These are phyloP conservation scores for Chrysaora quinquecirrha DNA, from an alignment of 30 jellyfish, hydroid and myxozoan species.

Conservation along the genomic window DNA sequence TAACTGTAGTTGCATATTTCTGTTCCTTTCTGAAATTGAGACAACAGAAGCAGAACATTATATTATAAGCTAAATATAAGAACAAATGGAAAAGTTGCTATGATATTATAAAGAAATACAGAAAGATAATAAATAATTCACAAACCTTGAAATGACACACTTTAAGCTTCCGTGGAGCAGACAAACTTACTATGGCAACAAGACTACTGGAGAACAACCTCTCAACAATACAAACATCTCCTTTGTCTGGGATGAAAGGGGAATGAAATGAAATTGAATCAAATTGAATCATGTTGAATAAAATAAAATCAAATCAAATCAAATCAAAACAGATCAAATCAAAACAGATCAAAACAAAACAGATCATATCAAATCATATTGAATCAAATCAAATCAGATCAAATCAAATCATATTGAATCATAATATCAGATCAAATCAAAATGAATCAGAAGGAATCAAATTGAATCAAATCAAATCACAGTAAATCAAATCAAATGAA, in stretches of 20 bases:
- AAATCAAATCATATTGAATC: neutral
- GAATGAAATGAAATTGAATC: too few relatives aligned
- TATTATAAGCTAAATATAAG: too few relatives aligned
- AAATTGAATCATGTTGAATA: too few relatives aligned
- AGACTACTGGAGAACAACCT: conserved; percentile 94
- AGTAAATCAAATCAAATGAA: too few relatives aligned
- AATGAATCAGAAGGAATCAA: neutral
- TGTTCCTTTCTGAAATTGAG: conserved; percentile 88
- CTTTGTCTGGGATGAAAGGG: conserved; percentile 88
- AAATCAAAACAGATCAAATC: too few relatives aligned
- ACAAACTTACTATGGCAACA: conserved; percentile 93
- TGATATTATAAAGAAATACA: neutral
- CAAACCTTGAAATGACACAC: conserved; percentile 97
- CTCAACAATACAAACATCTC: conserved; percentile 97
- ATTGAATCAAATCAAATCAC: too few relatives aligned
- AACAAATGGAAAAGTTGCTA: neutral
- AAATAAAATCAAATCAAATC: too few relatives aligned
- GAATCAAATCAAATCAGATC: neutral
- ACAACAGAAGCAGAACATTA: too few relatives aligned
- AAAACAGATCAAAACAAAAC: neutral
- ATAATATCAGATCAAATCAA: neutral
- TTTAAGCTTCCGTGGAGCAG: conserved; percentile 98
- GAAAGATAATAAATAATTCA: neutral
- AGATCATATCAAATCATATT: neutral
- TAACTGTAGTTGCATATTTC: conserved; percentile 98